A percentile compares a stretch with the other conserved stretches of the same genome.
Conservation (phyloP, 2,797 vertebrate species). For the Danio choprae region DNA sequence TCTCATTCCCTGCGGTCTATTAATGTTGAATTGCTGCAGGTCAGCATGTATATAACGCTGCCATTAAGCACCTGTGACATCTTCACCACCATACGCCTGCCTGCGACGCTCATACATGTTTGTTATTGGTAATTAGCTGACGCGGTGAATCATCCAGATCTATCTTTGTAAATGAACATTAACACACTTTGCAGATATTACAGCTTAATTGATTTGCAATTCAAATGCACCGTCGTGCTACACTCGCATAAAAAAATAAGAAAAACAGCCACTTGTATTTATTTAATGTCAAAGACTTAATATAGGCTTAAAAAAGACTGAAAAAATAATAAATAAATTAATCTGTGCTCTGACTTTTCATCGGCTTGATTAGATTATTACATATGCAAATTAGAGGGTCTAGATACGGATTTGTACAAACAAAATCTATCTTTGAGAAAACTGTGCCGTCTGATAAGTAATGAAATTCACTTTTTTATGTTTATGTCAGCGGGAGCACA, state of each 20-base stretch:
- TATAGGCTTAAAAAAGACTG: not conserved
- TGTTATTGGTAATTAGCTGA: conserved; percentile 37
- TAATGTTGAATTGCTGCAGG: conserved; percentile 23
- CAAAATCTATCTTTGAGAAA: conserved; percentile 1
- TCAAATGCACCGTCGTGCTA: not conserved
- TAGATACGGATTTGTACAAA: conserved; percentile 19
- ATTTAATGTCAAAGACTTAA: not conserved
- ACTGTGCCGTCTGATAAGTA: not conserved
- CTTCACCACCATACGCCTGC: not conserved
- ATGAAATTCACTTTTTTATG: not conserved
- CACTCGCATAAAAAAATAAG: no score
- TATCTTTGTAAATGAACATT: not conserved
- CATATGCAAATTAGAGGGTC: conserved; percentile 17
- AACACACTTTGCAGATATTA: not conserved
- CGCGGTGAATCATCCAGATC: conserved; percentile 18
- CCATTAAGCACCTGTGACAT: conserved; percentile 18
- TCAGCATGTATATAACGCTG: not conserved
- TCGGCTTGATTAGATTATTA: conserved; percentile 8
- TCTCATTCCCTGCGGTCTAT: conserved; percentile 5
- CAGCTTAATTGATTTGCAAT: conserved; percentile 9
- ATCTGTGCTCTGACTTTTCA: conserved; percentile 2
- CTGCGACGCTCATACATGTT: not conserved
- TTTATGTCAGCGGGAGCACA: not conserved
- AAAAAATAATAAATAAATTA: not conserved
- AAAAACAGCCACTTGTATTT: not conserved